phyloP scores from a whole-genome alignment of 2,113 vertebrate genomes.

The Atrichornis clamosus region DNA sequence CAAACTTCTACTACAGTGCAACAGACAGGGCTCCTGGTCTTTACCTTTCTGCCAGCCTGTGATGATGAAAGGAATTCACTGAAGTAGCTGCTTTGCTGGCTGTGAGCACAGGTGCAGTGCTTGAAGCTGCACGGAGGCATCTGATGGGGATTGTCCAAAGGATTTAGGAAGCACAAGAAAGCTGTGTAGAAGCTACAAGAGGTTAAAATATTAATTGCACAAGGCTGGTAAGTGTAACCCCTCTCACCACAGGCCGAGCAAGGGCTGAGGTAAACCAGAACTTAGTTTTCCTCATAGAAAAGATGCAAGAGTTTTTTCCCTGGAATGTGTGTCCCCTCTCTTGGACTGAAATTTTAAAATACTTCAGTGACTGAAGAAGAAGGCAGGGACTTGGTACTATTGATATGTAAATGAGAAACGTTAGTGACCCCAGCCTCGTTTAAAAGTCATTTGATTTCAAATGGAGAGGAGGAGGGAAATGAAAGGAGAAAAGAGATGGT shows the following conservation, averaged over 20 bases:
- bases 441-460: slow-evolving; percentile 60
- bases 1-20: neutral
- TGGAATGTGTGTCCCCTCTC: neutral
- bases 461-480: neutral
- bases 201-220: neutral
- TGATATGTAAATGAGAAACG: slow-evolving; percentile 52
- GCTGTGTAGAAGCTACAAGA: neutral
- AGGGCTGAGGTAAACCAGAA: slow-evolving; percentile 3
- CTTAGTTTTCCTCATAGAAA: neutral
- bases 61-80: neutral
- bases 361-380: neutral
- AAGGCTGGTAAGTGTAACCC: neutral
- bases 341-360: neutral
- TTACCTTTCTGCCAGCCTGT: neutral
- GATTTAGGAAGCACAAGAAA: neutral
- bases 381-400: neutral
- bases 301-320: neutral
- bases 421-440: slow-evolving; percentile 2
- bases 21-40: neutral
- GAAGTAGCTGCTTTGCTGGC: neutral
- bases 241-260: neutral
- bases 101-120: neutral
- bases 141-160: neutral
- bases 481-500: slow-evolving; percentile 27
- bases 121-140: neutral